These are phyloP conservation scores for Pheosia tremula DNA, from an alignment of 2,888 invertebrate species.

Conservation along the genomic window DNA sequence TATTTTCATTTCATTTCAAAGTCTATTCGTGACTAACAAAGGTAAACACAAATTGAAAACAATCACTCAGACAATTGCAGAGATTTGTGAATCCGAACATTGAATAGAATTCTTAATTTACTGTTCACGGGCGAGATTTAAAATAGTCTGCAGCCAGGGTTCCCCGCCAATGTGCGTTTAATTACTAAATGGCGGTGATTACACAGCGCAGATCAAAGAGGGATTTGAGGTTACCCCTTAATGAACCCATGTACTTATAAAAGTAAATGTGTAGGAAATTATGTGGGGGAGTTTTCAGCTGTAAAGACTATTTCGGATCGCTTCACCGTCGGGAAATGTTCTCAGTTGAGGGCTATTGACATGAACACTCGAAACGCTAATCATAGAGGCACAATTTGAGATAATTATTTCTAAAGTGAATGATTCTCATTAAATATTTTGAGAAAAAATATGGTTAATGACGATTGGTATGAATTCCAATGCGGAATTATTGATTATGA, in stretches of 20 bases:
- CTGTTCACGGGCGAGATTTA: conserved; percentile 10
- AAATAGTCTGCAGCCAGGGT: conserved; percentile 13
- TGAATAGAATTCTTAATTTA: conserved; percentile 8
- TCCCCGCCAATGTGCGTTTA: conserved; percentile 29
- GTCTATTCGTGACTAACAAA: conserved; percentile 4
- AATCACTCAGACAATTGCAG: background rate
- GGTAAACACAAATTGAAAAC: background rate
- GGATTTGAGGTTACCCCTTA: conserved; percentile 28
- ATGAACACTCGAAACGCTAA: background rate
- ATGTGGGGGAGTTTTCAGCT: conserved; percentile 1
- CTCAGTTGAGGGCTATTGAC: background rate
- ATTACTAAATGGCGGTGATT: conserved; percentile 43
- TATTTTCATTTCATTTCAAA: background rate
- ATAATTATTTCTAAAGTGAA: too few species aligned
- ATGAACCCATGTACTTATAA: conserved; percentile 28
- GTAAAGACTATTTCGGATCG: background rate
- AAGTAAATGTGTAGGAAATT: conserved; percentile 18
- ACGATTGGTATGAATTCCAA: too few species aligned
- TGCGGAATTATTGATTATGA: too few species aligned
- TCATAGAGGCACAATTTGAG: too few species aligned
- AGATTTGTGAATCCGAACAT: background rate
- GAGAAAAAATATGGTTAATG: too few species aligned
- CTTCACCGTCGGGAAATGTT: background rate
- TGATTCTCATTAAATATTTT: too few species aligned
- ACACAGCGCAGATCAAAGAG: conserved; percentile 36